Evolutionary conservation across 2,113 vertebrate species (phyloP).

Genomic region (Piaya cayana): DNA sequence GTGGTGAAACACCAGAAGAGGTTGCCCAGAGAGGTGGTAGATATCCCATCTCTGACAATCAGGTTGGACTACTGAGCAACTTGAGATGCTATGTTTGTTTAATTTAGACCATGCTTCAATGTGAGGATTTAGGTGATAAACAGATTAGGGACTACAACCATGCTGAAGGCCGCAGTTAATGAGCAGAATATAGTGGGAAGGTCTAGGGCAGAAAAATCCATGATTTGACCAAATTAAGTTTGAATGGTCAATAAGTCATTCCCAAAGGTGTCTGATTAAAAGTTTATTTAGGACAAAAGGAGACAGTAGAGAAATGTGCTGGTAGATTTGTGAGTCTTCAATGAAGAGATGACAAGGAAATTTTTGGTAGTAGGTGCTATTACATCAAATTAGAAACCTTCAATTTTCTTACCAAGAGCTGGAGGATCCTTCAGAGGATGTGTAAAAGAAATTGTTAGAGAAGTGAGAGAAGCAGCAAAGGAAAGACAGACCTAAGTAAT

Average conservation of each 20-base stretch:
- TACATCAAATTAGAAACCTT: background rate
- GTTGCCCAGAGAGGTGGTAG: background rate
- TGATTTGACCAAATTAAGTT: background rate
- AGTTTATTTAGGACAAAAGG: background rate
- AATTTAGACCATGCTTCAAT: background rate
- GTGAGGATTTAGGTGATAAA: background rate
- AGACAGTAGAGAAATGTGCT: background rate
- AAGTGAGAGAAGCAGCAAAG: background rate
- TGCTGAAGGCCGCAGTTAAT: background rate
- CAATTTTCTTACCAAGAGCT: background rate
- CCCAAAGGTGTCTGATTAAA: background rate
- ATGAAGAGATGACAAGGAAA: background rate
- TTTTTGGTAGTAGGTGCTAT: background rate
- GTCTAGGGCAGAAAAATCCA: background rate
- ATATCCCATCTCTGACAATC: background rate
- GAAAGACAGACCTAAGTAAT: constrained; percentile 14
- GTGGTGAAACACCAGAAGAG: background rate
- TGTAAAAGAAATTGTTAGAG: constrained; percentile 12
- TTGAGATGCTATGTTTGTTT: background rate
- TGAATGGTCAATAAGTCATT: background rate
- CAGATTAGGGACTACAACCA: background rate
- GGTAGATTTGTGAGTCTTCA: background rate
- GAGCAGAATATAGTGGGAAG: background rate
- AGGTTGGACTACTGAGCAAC: background rate
- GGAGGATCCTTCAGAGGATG: background rate